Percentiles rank a stretch among this genome's conserved stretches.
phyloP scores from a whole-genome alignment of 1,140 invertebrate genomes.

The Steinernema feltiae region DNA sequence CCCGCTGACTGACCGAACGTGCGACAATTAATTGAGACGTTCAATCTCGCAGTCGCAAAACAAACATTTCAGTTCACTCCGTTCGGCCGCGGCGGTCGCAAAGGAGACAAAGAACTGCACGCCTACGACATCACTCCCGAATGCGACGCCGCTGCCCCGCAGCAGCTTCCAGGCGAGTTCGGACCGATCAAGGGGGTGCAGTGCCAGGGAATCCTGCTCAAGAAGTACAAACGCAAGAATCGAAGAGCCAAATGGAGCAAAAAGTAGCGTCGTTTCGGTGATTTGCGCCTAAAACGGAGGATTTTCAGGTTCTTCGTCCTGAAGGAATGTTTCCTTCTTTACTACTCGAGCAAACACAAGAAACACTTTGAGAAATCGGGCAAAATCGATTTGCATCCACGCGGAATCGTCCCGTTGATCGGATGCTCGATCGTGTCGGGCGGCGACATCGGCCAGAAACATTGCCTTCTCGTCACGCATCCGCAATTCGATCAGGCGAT shows the following conservation, averaged over 20 bases:
- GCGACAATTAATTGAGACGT: not conserved
- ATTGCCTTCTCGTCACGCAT: conserved; percentile 43
- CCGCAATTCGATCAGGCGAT: conserved; percentile 34
- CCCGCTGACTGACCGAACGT: not conserved
- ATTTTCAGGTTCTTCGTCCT: conserved; percentile 40
- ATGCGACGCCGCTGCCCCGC: conserved; percentile 24
- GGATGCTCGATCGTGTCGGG: conserved; percentile 42
- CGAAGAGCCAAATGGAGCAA: conserved; percentile 42
- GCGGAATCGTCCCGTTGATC: conserved; percentile 41
- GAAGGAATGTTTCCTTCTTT: conserved; percentile 45
- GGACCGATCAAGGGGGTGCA: conserved; percentile 36
- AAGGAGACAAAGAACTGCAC: conserved; percentile 24
- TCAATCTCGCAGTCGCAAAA: too few species aligned
- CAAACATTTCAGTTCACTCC: conserved; percentile 32
- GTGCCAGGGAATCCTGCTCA: conserved; percentile 36
- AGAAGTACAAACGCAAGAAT: conserved; percentile 45
- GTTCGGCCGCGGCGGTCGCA: conserved; percentile 12
- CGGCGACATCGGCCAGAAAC: conserved; percentile 42
- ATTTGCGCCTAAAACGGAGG: not conserved
- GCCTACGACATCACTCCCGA: conserved; percentile 33
- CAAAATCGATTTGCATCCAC: conserved; percentile 42
- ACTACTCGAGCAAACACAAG: conserved; percentile 36
- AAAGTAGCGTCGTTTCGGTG: conserved; percentile 19
- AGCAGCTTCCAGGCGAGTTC: conserved; percentile 10
- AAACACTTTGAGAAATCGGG: conserved; percentile 39